A percentile compares a stretch with the other conserved stretches of the same genome.
phyloP scores from a whole-genome alignment of 2,797 vertebrate species.

The Naso thynnoides region DNA sequence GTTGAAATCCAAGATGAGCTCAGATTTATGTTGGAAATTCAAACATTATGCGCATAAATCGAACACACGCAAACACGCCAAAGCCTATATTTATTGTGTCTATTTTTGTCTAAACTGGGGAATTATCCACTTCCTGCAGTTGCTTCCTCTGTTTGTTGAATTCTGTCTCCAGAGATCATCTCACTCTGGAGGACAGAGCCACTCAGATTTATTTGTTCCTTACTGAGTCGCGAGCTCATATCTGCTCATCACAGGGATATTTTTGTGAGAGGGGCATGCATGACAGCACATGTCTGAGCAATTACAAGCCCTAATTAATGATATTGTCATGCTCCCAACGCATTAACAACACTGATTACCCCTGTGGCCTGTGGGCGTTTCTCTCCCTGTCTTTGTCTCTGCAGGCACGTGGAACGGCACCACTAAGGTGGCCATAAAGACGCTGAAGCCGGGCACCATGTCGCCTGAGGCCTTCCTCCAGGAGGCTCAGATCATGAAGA shows the following conservation, averaged over 20 bases:
- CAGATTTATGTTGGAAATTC: conserved; percentile 22
- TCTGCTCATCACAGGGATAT: conserved; percentile 46
- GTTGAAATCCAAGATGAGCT: neutral
- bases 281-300: conserved; percentile 66
- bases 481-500: conserved; percentile 98
- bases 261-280: conserved; percentile 42
- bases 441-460: conserved; percentile 96
- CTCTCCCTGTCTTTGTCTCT: conserved; percentile 23
- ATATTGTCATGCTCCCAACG: conserved; percentile 52
- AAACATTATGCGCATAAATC: conserved; percentile 12
- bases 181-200: conserved; percentile 36
- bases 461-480: conserved; percentile 97
- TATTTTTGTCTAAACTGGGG: conserved; percentile 49
- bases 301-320: conserved; percentile 76
- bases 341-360: conserved; percentile 70
- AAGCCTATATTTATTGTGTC: conserved; percentile 46
- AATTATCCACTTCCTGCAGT: conserved; percentile 68
- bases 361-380: conserved; percentile 38
- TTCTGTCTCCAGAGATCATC: conserved; percentile 53
- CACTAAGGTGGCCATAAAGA: conserved; percentile 98
- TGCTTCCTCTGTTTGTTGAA: conserved; percentile 69
- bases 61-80: conserved; percentile 19
- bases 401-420: conserved; percentile 97
- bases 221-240: conserved; percentile 1
- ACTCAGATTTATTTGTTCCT: conserved; percentile 27